Evolutionary conservation across 2,113 vertebrate genomes (phyloP), one percentile per base, ranked within the genome.

Genomic region (Alaudala cheleensis): DNA sequence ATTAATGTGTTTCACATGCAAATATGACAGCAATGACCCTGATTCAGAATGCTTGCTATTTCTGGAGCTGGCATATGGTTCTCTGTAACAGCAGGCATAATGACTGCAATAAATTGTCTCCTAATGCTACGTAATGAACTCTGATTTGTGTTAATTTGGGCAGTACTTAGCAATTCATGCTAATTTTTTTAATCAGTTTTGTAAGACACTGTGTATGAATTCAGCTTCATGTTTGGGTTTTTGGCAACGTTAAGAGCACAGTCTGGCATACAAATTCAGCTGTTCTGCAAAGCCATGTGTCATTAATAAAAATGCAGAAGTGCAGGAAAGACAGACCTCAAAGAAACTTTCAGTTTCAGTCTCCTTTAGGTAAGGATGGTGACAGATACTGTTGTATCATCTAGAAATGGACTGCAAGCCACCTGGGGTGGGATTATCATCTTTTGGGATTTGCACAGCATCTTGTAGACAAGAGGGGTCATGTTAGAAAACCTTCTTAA

Each of bases 121-220:
- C 60, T 96, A 97, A 97, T 97, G 89, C 69, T 85, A 74, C 10
- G 49, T 96, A 97, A 97, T 97, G 93, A 97, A 95, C 85, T 96
- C 91, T 96, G 95, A 97, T 97, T 97, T 97, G 79, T 97, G 91
- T 94, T 97, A 97, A 98, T 97, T 94, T 92, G 71, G 87, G 69
- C 77, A 96, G 93, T 97, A 90, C 73, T 96, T 97, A 94, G 86
- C n/a, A 96, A 95, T 97, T 92, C 72, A 93, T 94, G 87, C 81
- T 93, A 95, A 95, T 97, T 94, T 95, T 96, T 94, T 47, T 14
- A 91, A 94, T 96, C 73, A 90, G 80, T 65, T 96, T 90, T 87
- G 72, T 95, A 91, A 97, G 72, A 51, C 72, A 64, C 61, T 64
- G 31, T 87, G 73, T 86, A 76, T 49, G 19, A 91, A 76, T 94